These are phyloP conservation scores for Cassiopea andromeda DNA, from an alignment of 30 jellyfish, hydroid and myxozoan species.

Conservation along the genomic window DNA sequence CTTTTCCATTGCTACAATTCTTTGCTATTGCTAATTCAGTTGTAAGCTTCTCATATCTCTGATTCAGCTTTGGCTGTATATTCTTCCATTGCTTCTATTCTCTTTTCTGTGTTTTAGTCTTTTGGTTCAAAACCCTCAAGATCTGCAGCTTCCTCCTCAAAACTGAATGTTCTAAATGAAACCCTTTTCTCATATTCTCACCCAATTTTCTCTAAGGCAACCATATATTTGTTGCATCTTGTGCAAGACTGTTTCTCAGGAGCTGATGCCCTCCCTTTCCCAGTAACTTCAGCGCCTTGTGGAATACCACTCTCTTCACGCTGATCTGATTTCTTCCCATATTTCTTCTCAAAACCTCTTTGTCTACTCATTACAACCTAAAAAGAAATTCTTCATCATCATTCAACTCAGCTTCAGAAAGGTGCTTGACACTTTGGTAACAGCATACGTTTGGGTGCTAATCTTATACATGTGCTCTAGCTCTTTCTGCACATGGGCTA, in stretches of 20 bases:
- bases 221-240: too few relatives aligned
- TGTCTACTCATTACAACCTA: too few relatives aligned
- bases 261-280: too few relatives aligned
- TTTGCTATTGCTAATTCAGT: neutral
- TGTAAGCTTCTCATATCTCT: neutral
- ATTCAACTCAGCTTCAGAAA: too few relatives aligned
- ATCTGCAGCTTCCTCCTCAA: constrained; percentile 20
- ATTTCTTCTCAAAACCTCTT: too few relatives aligned
- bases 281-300: too few relatives aligned
- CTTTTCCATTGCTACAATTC: constrained; percentile 1
- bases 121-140: constrained; percentile 5
- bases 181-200: constrained; percentile 5
- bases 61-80: constrained; percentile 2
- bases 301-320: too few relatives aligned
- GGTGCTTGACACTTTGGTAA: too few relatives aligned
- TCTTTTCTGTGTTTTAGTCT: neutral
- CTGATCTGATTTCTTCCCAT: too few relatives aligned
- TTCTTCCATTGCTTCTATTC: neutral
- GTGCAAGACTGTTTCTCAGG: too few relatives aligned
- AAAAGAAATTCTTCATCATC: too few relatives aligned
- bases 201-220: neutral
- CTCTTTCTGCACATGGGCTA: constrained; percentile 1
- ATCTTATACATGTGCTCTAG: neutral
- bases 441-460: neutral
- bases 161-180: constrained; percentile 10